phyloP scores from a whole-genome alignment of 2,113 vertebrate genomes.

The Dendropsophus ebraccatus region DNA sequence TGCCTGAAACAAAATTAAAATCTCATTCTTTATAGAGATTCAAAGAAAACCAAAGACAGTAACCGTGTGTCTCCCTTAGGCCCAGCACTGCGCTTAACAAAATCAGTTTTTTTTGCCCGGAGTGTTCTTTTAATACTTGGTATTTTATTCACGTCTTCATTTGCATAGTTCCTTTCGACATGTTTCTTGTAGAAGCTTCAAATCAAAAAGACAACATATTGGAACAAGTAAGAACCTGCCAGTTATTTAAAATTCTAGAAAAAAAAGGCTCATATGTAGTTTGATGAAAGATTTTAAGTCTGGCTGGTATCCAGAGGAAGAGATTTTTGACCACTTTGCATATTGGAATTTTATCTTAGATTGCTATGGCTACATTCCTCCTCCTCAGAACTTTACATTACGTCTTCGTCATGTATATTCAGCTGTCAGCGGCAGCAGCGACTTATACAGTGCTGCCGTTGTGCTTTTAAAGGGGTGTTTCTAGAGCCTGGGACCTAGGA shows the following conservation, averaged over 20 bases:
- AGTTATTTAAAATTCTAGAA: not conserved
- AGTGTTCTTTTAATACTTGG: not conserved
- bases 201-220: conserved; percentile 1
- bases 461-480: not conserved
- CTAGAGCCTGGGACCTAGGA: not conserved
- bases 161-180: not conserved
- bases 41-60: no score
- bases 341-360: not conserved
- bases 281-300: not conserved
- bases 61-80: no score
- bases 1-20: no score
- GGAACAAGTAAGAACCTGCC: conserved; percentile 10
- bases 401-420: not conserved
- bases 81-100: no score
- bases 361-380: not conserved
- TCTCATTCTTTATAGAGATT: no score
- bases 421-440: not conserved
- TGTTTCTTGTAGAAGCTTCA: not conserved
- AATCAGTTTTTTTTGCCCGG: not conserved
- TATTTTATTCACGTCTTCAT: not conserved
- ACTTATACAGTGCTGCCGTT: not conserved
- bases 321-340: conserved; percentile 13
- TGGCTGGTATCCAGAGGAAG: conserved; percentile 10
- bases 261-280: not conserved
- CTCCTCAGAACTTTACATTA: not conserved